These are phyloP conservation scores for Parasteatoda lunata DNA, from an alignment of 2,888 invertebrate genomes.

Conservation along the genomic window DNA sequence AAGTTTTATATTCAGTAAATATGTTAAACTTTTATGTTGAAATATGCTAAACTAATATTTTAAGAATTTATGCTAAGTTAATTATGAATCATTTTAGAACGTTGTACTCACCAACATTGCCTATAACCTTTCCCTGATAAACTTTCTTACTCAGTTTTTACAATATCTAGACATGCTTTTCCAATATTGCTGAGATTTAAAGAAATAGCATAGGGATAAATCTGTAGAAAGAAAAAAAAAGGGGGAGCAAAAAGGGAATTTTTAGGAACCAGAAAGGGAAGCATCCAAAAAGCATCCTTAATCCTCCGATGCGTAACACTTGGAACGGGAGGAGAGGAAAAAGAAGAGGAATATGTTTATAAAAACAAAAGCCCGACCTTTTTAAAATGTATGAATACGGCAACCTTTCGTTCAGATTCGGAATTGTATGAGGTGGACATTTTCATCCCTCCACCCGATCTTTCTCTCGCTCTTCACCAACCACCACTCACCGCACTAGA, in stretches of 20 bases:
- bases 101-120: no score
- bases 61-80: no score
- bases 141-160: no score
- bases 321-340: neutral
- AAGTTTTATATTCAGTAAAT: no score
- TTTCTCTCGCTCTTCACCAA: slow-evolving; percentile 1
- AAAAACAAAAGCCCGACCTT: slow-evolving; percentile 68
- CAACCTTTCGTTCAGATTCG: slow-evolving; percentile 10
- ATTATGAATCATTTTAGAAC: no score
- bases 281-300: slow-evolving; percentile 23
- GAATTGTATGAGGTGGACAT: slow-evolving; percentile 65
- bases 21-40: no score
- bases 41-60: no score
- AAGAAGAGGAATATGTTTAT: slow-evolving; percentile 67
- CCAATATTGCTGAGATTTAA: no score
- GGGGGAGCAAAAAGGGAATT: neutral
- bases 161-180: no score
- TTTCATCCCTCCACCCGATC: slow-evolving; percentile 49
- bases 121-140: no score
- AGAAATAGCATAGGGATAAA: neutral
- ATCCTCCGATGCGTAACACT: slow-evolving; percentile 19
- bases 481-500: slow-evolving; percentile 7
- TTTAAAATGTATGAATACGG: slow-evolving; percentile 69
- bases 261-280: neutral
- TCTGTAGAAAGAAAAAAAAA: neutral